Evolutionary conservation across 2,888 invertebrate species (phyloP), one percentile per base, ranked within the genome.

Genomic region (Thymelicus sylvestris): DNA sequence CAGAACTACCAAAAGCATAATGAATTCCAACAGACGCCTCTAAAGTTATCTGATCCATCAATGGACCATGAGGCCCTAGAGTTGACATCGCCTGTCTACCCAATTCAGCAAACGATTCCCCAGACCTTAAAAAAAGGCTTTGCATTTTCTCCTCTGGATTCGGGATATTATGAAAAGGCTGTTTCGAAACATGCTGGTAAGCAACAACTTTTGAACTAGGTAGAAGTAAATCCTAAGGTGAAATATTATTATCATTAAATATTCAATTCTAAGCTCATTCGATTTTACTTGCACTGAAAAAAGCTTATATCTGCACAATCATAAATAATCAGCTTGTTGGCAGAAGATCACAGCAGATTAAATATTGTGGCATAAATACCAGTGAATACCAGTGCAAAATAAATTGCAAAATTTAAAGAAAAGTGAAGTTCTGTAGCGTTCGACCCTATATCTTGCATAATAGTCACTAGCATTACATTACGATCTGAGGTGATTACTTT

Each of bases 111-210:
- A 15, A 60, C 60, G 3, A 60, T n/a, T 39, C 39, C 39, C 38
- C 7, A n/a, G n/a, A 39, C 13, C 10, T 6, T 10, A 3, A 38
- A 59, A 7, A 65, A 52, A 39, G 65, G 15, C 12, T 65, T 65
- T 31, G 63, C 63, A 4, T 15, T 65, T 7, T 55, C 65, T 15
- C 65, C 65, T 12, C 41, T 39, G 6, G 65, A 65, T 7, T 6
- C 52, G 0, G 65, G 52, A 6, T 65, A 52, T 13, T 65, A 52
- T 38, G 65, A 52, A n/a, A 13, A 38, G 12, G 15, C 7, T 8
- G 13, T 10, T 50, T 39, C 52, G 10, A 24, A 38, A 19, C 65
- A 15, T 10, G 6, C 65, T 6, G 3, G 52, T 65, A 52, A 65
- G 65, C 52, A 52, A 12, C 24, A 24, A 24, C 24, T 55, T 24